phyloP scores from a whole-genome alignment of 2,113 vertebrate genomes.

The Crotalus tigris region DNA sequence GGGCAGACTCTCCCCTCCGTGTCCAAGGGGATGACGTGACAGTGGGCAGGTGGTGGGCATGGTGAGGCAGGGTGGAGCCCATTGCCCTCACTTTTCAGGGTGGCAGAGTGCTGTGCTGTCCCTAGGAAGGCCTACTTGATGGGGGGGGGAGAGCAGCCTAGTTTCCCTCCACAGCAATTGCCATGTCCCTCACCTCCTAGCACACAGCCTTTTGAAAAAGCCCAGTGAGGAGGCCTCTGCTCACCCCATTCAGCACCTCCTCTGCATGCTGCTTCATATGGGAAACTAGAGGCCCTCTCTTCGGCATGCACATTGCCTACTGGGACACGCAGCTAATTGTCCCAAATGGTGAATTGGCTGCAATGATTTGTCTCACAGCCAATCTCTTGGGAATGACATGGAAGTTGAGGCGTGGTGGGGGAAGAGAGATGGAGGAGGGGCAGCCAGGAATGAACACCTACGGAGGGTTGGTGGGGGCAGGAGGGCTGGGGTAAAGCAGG shows the following conservation, averaged over 20 bases:
- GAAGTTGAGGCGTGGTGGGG: background rate
- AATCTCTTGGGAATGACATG: background rate
- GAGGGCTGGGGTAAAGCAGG: background rate
- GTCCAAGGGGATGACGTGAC: background rate
- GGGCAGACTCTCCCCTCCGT: background rate
- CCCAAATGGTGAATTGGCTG: background rate
- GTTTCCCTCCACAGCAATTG: background rate
- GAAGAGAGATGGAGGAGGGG: background rate
- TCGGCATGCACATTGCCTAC: background rate
- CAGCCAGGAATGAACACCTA: background rate
- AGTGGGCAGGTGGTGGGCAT: background rate
- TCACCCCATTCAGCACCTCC: background rate
- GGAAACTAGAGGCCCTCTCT: background rate
- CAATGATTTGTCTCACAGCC: background rate
- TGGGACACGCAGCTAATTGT: background rate
- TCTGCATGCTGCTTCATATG: background rate
- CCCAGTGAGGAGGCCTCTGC: background rate
- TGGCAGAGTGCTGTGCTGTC: background rate
- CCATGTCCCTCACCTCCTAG: background rate
- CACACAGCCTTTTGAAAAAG: background rate
- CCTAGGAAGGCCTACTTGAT: background rate
- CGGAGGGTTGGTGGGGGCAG: too few species aligned
- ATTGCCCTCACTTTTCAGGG: background rate
- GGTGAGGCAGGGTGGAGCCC: too few species aligned
- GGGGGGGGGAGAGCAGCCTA: background rate